Base-by-base conservation (phyloP, 1,140 invertebrate genomes). In the Hylaeus volcanicus region DNA sequence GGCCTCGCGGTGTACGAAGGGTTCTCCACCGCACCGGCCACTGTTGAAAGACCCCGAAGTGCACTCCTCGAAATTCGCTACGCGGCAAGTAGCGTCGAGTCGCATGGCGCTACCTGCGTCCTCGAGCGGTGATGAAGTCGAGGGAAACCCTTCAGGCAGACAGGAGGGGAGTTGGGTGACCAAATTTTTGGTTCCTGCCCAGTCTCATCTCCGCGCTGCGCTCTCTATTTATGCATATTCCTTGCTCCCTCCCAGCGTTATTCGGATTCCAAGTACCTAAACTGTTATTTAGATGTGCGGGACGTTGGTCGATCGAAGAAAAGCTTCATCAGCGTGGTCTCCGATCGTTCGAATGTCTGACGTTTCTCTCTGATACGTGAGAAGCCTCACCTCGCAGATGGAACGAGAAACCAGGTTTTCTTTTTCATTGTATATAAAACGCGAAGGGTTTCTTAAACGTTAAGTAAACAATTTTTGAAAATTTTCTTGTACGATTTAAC, bases 1-100 rank as follows among this genome's bases (percentile, higher is more conserved):
- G 55, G 61, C 77, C 74, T 73, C 74, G 61, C 75, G 75, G 81
- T 85, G 82, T 58, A 77, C 73, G 77, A 77, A 88, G 88, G 86
- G 88, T 89, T 88, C 88, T 89, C 86, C 87, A 88, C 71, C 48
- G 77, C 63, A 53, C 83, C 83, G 81, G 80, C 81, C 83, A 87
- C 77, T 70, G 87, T 84, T 86, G 81, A 86, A 88, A 88, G 81
- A 84, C 82, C 84, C 86, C 88, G 70, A 79, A 89, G 88, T 74
- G 86, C 86, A 83, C 88, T 89, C 84, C 76, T 86, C 61, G 81
- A 89, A 89, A 89, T 89, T 89, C 86, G 86, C 86, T 89, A 86
- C 84, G 88, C 84, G 84, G 80, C 74, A 82, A 86, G 83, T 88
- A 86, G 86, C 88, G 88, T 85, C 66, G 86, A 82, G 83, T 88